Percentiles rank a stretch among this genome's conserved stretches.
These are phyloP conservation scores for Paradisaea rubra DNA, from an alignment of 2,113 vertebrate species.

Conservation along the genomic window DNA sequence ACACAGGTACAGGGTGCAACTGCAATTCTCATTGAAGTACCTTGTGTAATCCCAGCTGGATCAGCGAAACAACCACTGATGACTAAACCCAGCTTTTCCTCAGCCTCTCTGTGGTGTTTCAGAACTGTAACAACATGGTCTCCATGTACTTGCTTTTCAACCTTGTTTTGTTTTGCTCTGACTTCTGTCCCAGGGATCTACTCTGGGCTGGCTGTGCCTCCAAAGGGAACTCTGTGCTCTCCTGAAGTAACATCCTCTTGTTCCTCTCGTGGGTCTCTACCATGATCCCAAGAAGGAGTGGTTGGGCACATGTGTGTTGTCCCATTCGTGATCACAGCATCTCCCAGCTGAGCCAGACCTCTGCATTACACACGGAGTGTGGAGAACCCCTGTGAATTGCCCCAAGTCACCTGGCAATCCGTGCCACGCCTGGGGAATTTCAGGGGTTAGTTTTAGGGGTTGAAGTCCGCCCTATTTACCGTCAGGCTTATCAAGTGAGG, in stretches of 20 bases:
- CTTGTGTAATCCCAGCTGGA: neutral
- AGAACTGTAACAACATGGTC: neutral
- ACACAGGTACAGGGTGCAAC: neutral
- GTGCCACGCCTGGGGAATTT: neutral
- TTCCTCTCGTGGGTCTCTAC: neutral
- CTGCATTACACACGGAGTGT: neutral
- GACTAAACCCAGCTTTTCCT: neutral
- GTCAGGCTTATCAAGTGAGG: neutral
- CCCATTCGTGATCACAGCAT: neutral
- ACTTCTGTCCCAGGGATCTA: neutral
- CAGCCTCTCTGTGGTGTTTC: neutral
- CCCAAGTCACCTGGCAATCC: neutral
- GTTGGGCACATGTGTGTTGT: rapidly evolving
- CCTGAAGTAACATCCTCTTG: neutral
- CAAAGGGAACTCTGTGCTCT: neutral
- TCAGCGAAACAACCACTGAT: neutral
- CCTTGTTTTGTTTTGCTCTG: neutral
- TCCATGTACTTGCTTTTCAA: neutral
- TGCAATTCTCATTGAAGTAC: neutral
- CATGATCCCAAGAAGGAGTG: rapidly evolving
- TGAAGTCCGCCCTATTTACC: neutral
- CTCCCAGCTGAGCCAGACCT: neutral
- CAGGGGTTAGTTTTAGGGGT: neutral
- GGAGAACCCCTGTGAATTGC: neutral
- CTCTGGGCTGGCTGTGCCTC: neutral